Evolutionary conservation across 2,113 vertebrate genomes (phyloP).

Genomic region (Pantherophis guttatus): DNA sequence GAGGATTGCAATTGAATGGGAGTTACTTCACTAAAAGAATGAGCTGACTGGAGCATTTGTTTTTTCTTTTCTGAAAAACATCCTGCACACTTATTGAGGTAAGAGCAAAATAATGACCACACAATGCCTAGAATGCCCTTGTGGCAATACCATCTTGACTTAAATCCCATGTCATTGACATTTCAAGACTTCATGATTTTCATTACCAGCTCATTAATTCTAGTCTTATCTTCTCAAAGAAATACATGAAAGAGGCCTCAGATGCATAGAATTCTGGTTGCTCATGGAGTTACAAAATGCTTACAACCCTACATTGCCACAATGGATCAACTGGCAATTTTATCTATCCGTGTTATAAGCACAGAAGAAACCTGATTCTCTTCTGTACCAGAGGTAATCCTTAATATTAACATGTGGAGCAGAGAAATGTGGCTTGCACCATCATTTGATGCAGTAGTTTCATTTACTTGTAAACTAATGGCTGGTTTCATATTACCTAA

Average conservation of each 20-base stretch:
- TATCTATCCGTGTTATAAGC: too few relatives aligned
- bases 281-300: not conserved
- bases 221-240: not conserved
- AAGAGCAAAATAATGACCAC: not conserved
- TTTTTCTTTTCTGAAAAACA: not conserved
- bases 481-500: slow-evolving; percentile 38
- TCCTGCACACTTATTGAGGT: not conserved
- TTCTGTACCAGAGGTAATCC: not conserved
- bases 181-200: not conserved
- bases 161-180: not conserved
- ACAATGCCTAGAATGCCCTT: not conserved
- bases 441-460: slow-evolving; percentile 42
- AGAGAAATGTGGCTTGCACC: slow-evolving; percentile 16
- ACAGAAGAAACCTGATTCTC: not conserved
- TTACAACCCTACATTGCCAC: not conserved
- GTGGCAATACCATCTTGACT: not conserved
- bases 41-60: not conserved
- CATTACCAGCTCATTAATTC: not conserved
- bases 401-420: not conserved
- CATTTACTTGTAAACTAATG: slow-evolving; percentile 44
- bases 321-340: not conserved
- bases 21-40: not conserved
- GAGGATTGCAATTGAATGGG: not conserved
- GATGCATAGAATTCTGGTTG: not conserved
- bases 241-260: not conserved